These are phyloP conservation scores for Melanaphis sacchari DNA, from an alignment of 1,140 invertebrate species.

Conservation along the genomic window DNA sequence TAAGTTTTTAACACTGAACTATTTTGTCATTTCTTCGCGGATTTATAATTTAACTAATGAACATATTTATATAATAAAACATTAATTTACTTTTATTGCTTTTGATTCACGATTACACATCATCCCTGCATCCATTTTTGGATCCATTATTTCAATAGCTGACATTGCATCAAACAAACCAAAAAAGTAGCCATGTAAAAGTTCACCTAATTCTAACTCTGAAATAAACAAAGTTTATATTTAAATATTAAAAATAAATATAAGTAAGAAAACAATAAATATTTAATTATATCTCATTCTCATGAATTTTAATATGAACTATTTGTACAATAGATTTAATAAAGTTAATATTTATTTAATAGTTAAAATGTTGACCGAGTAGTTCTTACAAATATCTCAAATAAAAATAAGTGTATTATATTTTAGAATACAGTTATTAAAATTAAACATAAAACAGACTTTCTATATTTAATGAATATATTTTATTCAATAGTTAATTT, in stretches of 20 bases:
- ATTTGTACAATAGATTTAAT: too few relatives aligned
- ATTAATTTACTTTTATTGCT: conserved; percentile 64
- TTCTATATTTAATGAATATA: too few relatives aligned
- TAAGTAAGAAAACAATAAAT: not conserved
- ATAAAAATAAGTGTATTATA: not conserved
- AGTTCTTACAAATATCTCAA: not conserved
- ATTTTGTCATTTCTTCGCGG: not conserved
- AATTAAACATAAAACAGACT: too few relatives aligned
- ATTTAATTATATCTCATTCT: not conserved
- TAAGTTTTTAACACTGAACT: not conserved
- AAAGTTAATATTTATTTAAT: too few relatives aligned
- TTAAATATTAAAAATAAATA: not conserved
- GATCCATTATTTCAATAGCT: conserved; percentile 99
- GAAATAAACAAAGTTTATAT: conserved; percentile 56
- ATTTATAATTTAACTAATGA: not conserved
- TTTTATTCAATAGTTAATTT: not conserved
- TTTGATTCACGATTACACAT: conserved; percentile 86
- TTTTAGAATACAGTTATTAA: not conserved
- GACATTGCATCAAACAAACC: conserved; percentile 98
- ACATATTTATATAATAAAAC: not conserved
- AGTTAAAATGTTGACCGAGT: not conserved
- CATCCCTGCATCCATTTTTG: conserved; percentile 99
- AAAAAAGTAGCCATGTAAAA: conserved; percentile 90
- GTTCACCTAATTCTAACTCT: conserved; percentile 86
- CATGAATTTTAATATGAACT: too few relatives aligned